Evolutionary conservation across 2,888 invertebrate genomes (phyloP).

Genomic region (Agrotis puta): DNA sequence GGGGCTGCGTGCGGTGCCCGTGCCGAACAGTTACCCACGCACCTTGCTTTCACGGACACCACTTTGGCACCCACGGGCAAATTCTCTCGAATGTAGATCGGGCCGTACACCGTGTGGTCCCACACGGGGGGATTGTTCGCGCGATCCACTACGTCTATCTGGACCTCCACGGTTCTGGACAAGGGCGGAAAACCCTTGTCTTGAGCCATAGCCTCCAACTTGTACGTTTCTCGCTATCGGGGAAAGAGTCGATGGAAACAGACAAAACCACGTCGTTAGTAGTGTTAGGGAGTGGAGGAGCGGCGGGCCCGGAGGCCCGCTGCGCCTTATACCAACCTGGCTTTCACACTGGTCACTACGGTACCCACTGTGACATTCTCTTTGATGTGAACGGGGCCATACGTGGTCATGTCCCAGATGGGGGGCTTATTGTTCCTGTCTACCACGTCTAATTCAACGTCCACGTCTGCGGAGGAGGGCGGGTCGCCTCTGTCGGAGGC

Average conservation of each 20-base stretch:
- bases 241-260: constrained; percentile 92
- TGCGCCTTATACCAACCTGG: constrained; percentile 96
- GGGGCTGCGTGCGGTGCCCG: constrained; percentile 93
- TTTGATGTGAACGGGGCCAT: constrained; percentile 99
- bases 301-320: constrained; percentile 89
- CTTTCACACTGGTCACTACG: constrained; percentile 99
- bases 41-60: constrained; percentile 99
- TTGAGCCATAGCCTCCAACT: constrained; percentile 99
- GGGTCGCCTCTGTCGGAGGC: constrained; percentile 98
- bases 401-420: constrained; percentile 98
- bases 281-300: constrained; percentile 91
- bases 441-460: constrained; percentile 99
- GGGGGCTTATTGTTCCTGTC: constrained; percentile 99
- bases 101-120: constrained; percentile 99
- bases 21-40: constrained; percentile 92
- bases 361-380: constrained; percentile 99
- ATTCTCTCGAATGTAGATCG: constrained; percentile 99
- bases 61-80: constrained; percentile 99
- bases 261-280: constrained; percentile 93
- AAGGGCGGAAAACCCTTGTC: constrained; percentile 99
- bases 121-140: constrained; percentile 99
- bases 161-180: constrained; percentile 99
- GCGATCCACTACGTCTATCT: constrained; percentile 99
- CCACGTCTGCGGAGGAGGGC: constrained; percentile 98
- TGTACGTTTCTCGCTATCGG: constrained; percentile 98